phyloP scores from a whole-genome alignment of 2,113 vertebrate species.

The Solea senegalensis region DNA sequence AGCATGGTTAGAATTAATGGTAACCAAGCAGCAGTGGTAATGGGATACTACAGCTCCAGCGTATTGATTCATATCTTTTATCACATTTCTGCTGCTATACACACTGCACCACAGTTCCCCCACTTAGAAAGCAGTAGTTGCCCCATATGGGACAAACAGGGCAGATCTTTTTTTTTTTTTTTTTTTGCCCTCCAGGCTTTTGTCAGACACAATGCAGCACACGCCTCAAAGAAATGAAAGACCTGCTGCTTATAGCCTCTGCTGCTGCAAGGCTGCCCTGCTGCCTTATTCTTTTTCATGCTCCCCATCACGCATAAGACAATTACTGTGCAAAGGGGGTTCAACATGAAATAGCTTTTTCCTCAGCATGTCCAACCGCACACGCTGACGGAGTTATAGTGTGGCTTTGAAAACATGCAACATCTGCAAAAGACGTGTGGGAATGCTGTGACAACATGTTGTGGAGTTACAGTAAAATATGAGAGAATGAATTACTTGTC shows the following conservation, averaged over 20 bases:
- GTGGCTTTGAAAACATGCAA: slow-evolving; percentile 48
- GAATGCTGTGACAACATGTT: slow-evolving; percentile 23
- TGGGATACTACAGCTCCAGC: slow-evolving; percentile 34
- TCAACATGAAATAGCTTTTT: slow-evolving; percentile 15
- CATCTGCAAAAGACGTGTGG: slow-evolving; percentile 36
- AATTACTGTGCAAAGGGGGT: slow-evolving; percentile 46
- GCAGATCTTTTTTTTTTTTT: slow-evolving; percentile 19
- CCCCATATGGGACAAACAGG: slow-evolving; percentile 40
- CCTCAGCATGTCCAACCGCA: slow-evolving; percentile 18
- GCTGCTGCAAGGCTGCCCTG: slow-evolving; percentile 49
- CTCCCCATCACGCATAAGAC: slow-evolving; percentile 41
- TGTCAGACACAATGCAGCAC: slow-evolving; percentile 65
- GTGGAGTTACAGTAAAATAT: slow-evolving; percentile 23
- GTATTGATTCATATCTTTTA: slow-evolving; percentile 49
- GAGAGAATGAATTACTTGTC: slow-evolving; percentile 2
- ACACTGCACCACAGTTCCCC: slow-evolving; percentile 24
- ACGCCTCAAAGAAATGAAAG: slow-evolving; percentile 61
- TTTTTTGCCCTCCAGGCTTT: slow-evolving; percentile 41
- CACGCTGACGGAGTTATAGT: slow-evolving; percentile 8
- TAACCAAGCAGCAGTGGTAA: slow-evolving; percentile 30
- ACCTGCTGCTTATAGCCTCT: slow-evolving; percentile 43
- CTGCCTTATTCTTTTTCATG: slow-evolving; percentile 50
- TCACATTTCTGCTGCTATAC: slow-evolving; percentile 18
- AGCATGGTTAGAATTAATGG: slow-evolving; percentile 14
- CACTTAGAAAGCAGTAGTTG: slow-evolving; percentile 25